A percentile compares a stretch with the other conserved stretches of the same genome.
Conservation (phyloP, 2,797 vertebrate species). For the Lacerta agilis region DNA sequence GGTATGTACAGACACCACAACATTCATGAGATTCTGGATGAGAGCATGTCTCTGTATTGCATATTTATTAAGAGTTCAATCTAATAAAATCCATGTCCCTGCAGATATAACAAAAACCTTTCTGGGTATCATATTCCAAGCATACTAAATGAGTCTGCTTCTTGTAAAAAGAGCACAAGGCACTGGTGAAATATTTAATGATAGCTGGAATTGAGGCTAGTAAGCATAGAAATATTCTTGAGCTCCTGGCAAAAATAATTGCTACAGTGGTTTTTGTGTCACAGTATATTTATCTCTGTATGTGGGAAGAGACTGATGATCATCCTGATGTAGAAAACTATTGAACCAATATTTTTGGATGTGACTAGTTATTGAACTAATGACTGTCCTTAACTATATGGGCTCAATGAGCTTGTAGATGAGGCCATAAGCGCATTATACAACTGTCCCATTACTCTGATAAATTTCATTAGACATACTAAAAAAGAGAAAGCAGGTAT, state of each 20-base stretch:
- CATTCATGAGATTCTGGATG: neutral
- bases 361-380: neutral
- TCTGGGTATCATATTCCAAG: neutral
- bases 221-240: constrained; percentile 24
- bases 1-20: neutral
- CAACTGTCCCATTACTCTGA: neutral
- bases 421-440: neutral
- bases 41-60: neutral
- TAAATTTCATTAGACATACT: neutral
- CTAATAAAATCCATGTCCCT: neutral
- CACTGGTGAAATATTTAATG: neutral
- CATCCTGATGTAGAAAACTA: neutral
- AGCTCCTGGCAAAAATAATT: neutral
- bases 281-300: neutral
- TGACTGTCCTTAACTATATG: neutral
- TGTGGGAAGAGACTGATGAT: neutral
- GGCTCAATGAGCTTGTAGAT: neutral
- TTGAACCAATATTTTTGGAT: neutral
- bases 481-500: neutral
- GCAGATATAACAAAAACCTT: neutral
- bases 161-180: neutral
- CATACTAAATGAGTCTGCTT: neutral
- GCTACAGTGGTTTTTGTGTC: neutral
- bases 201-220: neutral
- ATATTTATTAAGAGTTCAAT: neutral